Percentiles rank a stretch among this genome's conserved stretches.
phyloP scores from a whole-genome alignment of 2,797 vertebrate species.

The Anniella stebbinsi region DNA sequence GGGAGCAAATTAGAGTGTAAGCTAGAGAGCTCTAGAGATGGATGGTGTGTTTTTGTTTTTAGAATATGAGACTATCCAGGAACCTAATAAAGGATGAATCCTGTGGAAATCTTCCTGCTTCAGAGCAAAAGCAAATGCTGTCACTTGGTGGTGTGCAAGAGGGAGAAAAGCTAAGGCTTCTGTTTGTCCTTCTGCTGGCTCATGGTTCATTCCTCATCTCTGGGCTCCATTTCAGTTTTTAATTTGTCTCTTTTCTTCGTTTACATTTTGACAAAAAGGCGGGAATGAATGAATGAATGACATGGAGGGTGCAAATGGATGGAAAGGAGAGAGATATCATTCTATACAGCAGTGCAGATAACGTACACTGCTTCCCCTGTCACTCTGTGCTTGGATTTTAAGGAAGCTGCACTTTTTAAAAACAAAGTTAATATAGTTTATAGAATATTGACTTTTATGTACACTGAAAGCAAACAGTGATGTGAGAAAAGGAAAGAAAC shows the following conservation, averaged over 20 bases:
- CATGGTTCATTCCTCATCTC: not conserved
- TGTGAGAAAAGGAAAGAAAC: not conserved
- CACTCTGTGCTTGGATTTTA: too few relatives aligned
- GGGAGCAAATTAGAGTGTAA: not conserved
- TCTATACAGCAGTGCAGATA: not conserved
- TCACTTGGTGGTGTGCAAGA: not conserved
- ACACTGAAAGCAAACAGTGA: not conserved
- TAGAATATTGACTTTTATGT: not conserved
- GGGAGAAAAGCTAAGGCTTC: not conserved
- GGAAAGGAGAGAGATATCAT: not conserved
- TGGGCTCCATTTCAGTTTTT: not conserved
- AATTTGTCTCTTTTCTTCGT: not conserved
- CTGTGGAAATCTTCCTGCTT: not conserved
- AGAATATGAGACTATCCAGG: not conserved
- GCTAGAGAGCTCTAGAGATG: not conserved
- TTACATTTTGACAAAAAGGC: not conserved
- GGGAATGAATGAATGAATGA: not conserved
- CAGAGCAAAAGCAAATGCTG: not conserved
- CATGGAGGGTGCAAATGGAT: not conserved
- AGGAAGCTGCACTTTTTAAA: not conserved
- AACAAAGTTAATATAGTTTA: not conserved
- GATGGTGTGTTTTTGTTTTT: fast-evolving
- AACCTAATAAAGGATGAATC: not conserved
- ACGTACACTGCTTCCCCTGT: not conserved
- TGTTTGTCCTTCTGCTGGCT: not conserved